These are phyloP conservation scores for Gnatocerus cornutus DNA, from an alignment of 2,888 invertebrate species.

Conservation along the genomic window DNA sequence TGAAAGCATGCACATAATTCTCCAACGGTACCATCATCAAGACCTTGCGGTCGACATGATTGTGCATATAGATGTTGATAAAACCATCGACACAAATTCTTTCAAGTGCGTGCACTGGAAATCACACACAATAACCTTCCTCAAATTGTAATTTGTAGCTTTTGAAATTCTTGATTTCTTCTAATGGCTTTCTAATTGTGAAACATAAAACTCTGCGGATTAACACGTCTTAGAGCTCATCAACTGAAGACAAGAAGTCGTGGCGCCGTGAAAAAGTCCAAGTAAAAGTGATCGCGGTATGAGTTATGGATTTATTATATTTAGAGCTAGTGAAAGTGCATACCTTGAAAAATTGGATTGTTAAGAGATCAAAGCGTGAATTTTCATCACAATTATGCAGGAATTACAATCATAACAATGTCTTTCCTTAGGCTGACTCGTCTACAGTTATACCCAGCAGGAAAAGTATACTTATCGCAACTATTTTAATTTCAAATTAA, in stretches of 20 bases:
- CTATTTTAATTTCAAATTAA: background rate
- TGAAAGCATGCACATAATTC: background rate
- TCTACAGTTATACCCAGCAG: background rate
- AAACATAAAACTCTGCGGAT: background rate
- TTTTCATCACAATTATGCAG: background rate
- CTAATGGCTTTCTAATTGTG: conserved; percentile 3
- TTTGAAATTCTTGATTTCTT: background rate
- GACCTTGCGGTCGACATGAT: conserved; percentile 14
- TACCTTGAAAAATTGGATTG: conserved; percentile 10
- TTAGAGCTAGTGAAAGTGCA: conserved; percentile 9
- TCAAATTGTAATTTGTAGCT: background rate
- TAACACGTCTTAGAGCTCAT: background rate
- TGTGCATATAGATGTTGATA: conserved; percentile 11
- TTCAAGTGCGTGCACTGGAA: conserved; percentile 3
- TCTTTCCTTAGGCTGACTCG: background rate
- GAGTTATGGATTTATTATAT: conserved; percentile 6
- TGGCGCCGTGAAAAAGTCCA: background rate
- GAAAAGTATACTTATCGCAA: background rate
- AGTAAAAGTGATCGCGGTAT: conserved; percentile 5
- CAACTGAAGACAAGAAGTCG: background rate
- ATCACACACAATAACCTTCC: conserved; percentile 1
- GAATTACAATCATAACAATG: background rate
- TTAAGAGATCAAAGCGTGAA: background rate
- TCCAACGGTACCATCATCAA: conserved; percentile 16
- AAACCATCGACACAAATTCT: conserved; percentile 20